Base-by-base conservation (phyloP, 2,797 vertebrate genomes). In the Vireo griseus region DNA sequence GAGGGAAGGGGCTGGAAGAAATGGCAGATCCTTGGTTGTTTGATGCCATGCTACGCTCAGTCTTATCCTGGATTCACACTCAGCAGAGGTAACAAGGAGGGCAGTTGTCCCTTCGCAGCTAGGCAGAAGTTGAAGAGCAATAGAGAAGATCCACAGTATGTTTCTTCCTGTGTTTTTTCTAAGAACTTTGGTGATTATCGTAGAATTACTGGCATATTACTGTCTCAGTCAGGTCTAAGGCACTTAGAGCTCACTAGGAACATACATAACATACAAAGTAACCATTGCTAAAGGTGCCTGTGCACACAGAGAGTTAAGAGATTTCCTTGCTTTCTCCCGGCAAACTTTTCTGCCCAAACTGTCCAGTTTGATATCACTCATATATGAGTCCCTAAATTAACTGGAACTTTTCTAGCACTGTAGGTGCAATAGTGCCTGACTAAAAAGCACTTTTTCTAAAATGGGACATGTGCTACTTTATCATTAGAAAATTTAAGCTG, bases 201-300 rank as follows among this genome's bases (percentile, higher is more conserved):
- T n/a, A 35, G n/a, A 78, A 45, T 73, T 80, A 20, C 14, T 67
- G 17, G 2, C 0, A 0, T 26, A 3, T 86, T 66, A 42, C 11
- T 84, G 11, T 33, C 52, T 84, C 31, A 28, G 59, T 57, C 58
- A 73, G 24, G 39, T 42, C 33, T 0, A 72, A 9, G 31, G 22
- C 25, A 18, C 16, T 16, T 50, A 45, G 42, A 84, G 16, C n/a
- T 91, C 13, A 7, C 11, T 28, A 3, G 16, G 13, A 61, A 19
- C 4, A 1, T 25, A 6, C 15, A 68, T 8, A 35, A 35, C 29
- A 3, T 9, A 7, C 0, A 1, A 52, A 52, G 4, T 42, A 69
- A 14, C 25, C 10, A 16, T 78, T 75, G 33, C 26, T 89, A 42
- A 45, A 40, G 10, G 16, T 50, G 21, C 35, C n/a, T 31, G 6